Percentiles rank a stretch among this genome's conserved stretches.
These are phyloP conservation scores for Semotilus atromaculatus DNA, from an alignment of 2,797 vertebrate species.

Conservation along the genomic window DNA sequence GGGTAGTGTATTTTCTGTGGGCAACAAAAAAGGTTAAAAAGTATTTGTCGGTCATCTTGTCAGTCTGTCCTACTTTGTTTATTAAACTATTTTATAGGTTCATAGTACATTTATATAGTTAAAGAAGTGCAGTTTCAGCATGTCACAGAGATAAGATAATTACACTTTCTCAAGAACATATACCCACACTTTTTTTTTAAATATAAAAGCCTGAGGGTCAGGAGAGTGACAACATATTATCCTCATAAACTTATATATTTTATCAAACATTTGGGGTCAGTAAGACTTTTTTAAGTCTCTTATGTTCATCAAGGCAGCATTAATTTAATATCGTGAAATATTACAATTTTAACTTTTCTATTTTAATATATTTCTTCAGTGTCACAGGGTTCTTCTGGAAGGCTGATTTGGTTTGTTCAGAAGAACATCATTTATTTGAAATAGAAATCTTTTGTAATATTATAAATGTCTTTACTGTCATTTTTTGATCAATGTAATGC, in stretches of 20 bases:
- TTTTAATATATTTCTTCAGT: not conserved
- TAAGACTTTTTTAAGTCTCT: not conserved
- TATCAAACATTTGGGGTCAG: not conserved
- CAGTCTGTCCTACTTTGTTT: not conserved
- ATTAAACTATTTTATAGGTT: slow-evolving; percentile 26
- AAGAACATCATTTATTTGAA: not conserved
- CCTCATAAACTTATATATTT: not conserved
- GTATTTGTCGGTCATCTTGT: not conserved
- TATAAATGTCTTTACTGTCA: not conserved
- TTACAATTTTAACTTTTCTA: not conserved
- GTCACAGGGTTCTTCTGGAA: not conserved
- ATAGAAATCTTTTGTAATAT: not conserved
- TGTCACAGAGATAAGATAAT: slow-evolving; percentile 21
- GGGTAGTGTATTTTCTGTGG: slow-evolving; percentile 2
- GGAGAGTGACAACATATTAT: not conserved
- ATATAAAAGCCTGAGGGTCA: not conserved
- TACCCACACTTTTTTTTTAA: not conserved
- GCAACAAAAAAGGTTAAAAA: not conserved
- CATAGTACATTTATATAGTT: slow-evolving; percentile 18
- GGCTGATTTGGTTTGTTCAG: not conserved
- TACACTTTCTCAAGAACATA: not conserved
- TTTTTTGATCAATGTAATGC: not conserved
- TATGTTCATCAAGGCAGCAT: not conserved
- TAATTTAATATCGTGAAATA: not conserved
- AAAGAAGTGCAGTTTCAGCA: not conserved